phyloP scores from a whole-genome alignment of 2,113 vertebrate species.

The Myotis yumanensis region DNA sequence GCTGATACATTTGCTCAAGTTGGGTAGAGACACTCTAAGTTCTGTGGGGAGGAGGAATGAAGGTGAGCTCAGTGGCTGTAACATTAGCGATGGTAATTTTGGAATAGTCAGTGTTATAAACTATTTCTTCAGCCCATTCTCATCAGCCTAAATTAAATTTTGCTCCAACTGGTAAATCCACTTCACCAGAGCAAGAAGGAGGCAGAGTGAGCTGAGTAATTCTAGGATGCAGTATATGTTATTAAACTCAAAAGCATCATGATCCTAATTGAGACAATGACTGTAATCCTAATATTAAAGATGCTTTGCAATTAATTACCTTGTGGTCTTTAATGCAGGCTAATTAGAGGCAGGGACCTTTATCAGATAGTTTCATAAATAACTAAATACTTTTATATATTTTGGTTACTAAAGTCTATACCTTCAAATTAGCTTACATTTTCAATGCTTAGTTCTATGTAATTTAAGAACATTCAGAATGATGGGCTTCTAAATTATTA shows the following conservation, averaged over 20 bases:
- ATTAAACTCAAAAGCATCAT: background rate
- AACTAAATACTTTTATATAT: background rate
- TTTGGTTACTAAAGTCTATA: background rate
- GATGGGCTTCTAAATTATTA: constrained; percentile 3
- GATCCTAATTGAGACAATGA: background rate
- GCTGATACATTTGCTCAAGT: background rate
- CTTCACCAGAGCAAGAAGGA: background rate
- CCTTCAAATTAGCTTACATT: background rate
- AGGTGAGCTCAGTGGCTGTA: background rate
- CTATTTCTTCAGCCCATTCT: background rate
- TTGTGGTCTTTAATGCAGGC: background rate
- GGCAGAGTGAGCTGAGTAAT: background rate
- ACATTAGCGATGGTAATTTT: background rate
- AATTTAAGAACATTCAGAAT: background rate
- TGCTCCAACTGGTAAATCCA: background rate
- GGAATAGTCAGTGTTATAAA: background rate
- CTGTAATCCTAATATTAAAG: background rate
- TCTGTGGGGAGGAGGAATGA: background rate
- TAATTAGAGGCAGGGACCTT: background rate
- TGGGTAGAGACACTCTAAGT: background rate
- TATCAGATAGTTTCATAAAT: background rate
- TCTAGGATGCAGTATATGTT: background rate
- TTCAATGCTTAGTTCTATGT: background rate
- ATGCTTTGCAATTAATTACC: background rate
- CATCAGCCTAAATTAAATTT: background rate